Base-by-base conservation (phyloP, 2,113 vertebrate species). In the Burhinus oedicnemus region DNA sequence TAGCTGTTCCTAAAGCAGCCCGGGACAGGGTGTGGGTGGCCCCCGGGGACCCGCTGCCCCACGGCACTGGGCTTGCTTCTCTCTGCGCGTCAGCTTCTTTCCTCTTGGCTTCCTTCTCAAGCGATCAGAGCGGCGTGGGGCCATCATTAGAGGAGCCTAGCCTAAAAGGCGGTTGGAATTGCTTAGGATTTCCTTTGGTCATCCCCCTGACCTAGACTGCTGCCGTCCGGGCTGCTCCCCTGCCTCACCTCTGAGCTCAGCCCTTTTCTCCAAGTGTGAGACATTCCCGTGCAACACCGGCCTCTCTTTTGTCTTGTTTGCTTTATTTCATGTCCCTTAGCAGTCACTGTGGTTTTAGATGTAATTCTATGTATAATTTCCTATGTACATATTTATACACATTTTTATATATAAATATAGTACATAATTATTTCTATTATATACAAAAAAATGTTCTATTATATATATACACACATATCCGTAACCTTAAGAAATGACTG, bases 121-220 rank as follows among this genome's bases (percentile, higher is more conserved):
- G 29, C 0, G 3, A 81, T 86, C 60, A 49, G 54, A 72, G 91
- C 86, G 83, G 94, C 83, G 94, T 55, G 77, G 15, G 87, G 47
- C 91, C 74, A 60, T 81, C 83, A 44, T 89, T 89, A 92, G 76
- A 95, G 42, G 68, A 60, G 42, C 23, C 27, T 20, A 25, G 71
- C 71, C 68, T 92, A 32, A 77, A 86, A 80, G 49, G 58, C 30
- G 65, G 21, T 25, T 61, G 83, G 84, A 93, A 82, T 93, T 90
- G 66, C 84, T 91, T 8, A 72, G 78, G 84, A 38, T 85, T 93
- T 36, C 62, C 95, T 82, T 83, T 55, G 66, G 91, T 45, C 70
- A 52, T 5, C 58, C 74, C 57, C 81, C 61, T 44, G 69, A 93
- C 61, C 77, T 3, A 12, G 32, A 15, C 36, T 34, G 71, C n/a